Base-by-base conservation (phyloP, 23 tunicate genomes). In the Trididemnum nubilum region DNA sequence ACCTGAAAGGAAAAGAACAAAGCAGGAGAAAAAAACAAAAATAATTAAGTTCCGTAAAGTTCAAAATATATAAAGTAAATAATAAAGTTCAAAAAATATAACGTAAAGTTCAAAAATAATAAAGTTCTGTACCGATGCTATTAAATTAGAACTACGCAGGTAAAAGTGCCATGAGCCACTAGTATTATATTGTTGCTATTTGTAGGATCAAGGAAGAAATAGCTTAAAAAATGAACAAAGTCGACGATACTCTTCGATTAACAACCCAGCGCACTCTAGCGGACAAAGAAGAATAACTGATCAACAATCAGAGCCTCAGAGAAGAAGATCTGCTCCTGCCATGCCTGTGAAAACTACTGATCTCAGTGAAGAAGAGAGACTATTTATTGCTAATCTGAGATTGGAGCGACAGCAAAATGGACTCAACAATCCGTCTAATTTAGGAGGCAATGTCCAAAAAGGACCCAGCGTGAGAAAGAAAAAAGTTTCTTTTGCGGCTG, bases 311-410 rank as follows among this genome's bases (percentile, higher is more conserved):
- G 38, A 12, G 3, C 21, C 74, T 3, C 37, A 33, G 28, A 21
- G 78, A 22, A 57, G 78, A 5, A 39, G 15, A 26, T 73, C 78
- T 2, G 78, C 78, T 9, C 78, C 78, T 5, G 78, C 78, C 2
- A 73, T 73, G 78, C 58, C 58, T 3, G 2, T 58, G 25, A 40
- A 39, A 21, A 73, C 30, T 2, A 40, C 30, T 15, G 31, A 73
- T 2, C 24, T 73, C 21, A 73, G 59, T 21, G 58, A 73, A 37
- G 78, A 73, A 23, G 78, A 73, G 39, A 31, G 58, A 38, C 29
- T 73, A 40, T 2, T 73, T 2, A 38, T 73, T n/a, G 78, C 78
- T 7, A 38, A 22, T 2, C 33, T 12, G 21, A n/a, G 78, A 21
- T 37, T 73, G 58, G 37, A 69, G 74, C n/a, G n/a, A n/a, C 74